Evolutionary conservation across 2,113 vertebrate genomes (phyloP).

Genomic region (Festucalex cinctus): DNA sequence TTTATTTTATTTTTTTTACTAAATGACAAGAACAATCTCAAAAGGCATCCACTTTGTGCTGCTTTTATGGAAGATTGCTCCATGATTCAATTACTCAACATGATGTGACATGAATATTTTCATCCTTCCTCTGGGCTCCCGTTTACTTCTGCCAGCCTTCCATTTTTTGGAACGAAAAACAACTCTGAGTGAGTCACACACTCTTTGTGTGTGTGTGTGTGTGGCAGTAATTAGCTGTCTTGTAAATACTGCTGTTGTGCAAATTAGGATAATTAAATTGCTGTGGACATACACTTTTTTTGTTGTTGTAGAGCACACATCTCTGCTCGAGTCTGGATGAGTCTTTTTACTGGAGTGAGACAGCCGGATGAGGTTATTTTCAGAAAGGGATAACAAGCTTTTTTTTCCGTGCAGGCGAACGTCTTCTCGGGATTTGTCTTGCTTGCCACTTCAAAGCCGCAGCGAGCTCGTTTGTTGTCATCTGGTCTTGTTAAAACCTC

Average conservation of each 20-base stretch:
- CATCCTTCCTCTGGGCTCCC: slow-evolving; percentile 11
- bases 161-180: background rate
- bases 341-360: background rate
- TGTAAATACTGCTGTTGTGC: background rate
- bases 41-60: slow-evolving; percentile 23
- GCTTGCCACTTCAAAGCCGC: slow-evolving; percentile 54
- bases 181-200: too few species aligned
- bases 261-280: slow-evolving; percentile 1
- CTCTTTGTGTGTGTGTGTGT: background rate
- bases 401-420: slow-evolving; percentile 27
- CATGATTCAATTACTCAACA: slow-evolving; percentile 32
- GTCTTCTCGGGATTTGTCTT: slow-evolving; percentile 45
- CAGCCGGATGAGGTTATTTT: background rate
- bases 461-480: slow-evolving; percentile 32
- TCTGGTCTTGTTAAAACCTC: slow-evolving; percentile 43
- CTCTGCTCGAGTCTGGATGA: too few species aligned
- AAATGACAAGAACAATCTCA: slow-evolving; percentile 5
- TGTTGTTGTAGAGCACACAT: background rate
- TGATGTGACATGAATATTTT: slow-evolving; percentile 18
- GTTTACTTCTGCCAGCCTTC: slow-evolving; percentile 17
- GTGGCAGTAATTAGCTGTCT: background rate
- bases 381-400: background rate
- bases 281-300: background rate
- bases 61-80: slow-evolving; percentile 27
- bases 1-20: background rate